Conservation (phyloP, 2,888 invertebrate species). For the Hydropsyche betteni region DNA sequence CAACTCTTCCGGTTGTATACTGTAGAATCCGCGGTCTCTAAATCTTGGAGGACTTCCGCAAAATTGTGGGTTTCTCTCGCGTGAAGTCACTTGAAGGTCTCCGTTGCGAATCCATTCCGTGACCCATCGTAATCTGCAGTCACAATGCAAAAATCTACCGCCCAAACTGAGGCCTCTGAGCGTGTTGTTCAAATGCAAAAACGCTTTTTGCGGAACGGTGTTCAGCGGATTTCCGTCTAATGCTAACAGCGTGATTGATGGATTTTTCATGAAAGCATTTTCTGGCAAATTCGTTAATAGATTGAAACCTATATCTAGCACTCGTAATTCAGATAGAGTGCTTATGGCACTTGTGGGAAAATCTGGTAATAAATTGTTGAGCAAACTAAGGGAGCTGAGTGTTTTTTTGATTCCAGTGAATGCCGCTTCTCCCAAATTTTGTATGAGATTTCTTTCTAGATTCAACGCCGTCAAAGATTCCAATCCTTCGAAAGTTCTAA, state of each 20-base stretch:
- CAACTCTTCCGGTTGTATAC: slow-evolving; percentile 81
- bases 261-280: slow-evolving; percentile 83
- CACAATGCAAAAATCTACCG: slow-evolving; percentile 87
- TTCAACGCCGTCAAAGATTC: slow-evolving; percentile 87
- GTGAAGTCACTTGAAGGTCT: slow-evolving; percentile 90
- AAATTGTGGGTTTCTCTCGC: slow-evolving; percentile 92
- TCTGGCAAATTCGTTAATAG: slow-evolving; percentile 82
- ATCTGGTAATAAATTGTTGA: slow-evolving; percentile 88
- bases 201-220: slow-evolving; percentile 82
- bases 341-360: slow-evolving; percentile 86
- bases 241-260: slow-evolving; percentile 85
- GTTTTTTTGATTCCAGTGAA: slow-evolving; percentile 83
- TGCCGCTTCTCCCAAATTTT: slow-evolving; percentile 77
- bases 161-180: slow-evolving; percentile 87
- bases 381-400: slow-evolving; percentile 85
- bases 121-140: slow-evolving; percentile 88
- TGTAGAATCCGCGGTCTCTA: slow-evolving; percentile 85
- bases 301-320: slow-evolving; percentile 92
- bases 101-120: slow-evolving; percentile 89
- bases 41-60: slow-evolving; percentile 85
- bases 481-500: slow-evolving; percentile 77
- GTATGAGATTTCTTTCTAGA: slow-evolving; percentile 87
- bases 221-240: slow-evolving; percentile 90
- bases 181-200: slow-evolving; percentile 81
- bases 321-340: slow-evolving; percentile 80